Base-by-base conservation (phyloP, 30 jellyfish, hydroid and myxozoan species). In the Hydra vulgaris region DNA sequence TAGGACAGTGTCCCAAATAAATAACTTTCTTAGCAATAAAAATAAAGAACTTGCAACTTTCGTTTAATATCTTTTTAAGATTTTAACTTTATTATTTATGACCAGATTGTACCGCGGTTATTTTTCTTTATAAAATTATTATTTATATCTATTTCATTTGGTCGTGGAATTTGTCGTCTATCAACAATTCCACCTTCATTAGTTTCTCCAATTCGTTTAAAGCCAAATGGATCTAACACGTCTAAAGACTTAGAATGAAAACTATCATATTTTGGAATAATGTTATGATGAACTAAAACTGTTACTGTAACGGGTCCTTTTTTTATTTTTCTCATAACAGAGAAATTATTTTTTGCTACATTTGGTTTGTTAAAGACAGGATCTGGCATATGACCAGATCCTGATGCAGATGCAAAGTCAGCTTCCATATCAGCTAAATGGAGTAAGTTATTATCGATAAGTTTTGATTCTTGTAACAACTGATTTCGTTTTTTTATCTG, bases 191-290 rank as follows among this genome's bases (percentile, higher is more conserved):
- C 79, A n/a, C 85, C 85, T 53, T 78, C 85, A 24, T 78, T 78
- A 0, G 85, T 78, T 8, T 78, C 80, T 52, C 79, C 74, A 52
- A 78, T 61, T 68, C 78, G 26, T 25, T 80, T 80, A 80, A 80
- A 80, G 23, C 87, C 87, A 74, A 80, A 80, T 72, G 87, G 87
- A 80, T 80, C 87, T 19, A 80, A 21, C 5, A 80, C 18, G 16
- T 80, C 83, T 70, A 61, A 69, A 22, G 26, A 53, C 61, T 80
- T 80, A 19, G 69, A 18, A 7, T 61, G 23, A 27, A 17, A 20
- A 25, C 27, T 17, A 5, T 78, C 27, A 8, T 8, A 24, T 17
- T 74, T 61, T n/a, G 61, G 61, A 0, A 74, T 24, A 0, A 54
- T 40, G 77, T 78, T 78, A 21, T 61, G 73, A 23, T 78, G 73